A percentile compares a stretch with the other conserved stretches of the same genome.
These are phyloP conservation scores for Hypocryptadius cinnamomeus DNA, from an alignment of 2,113 vertebrate genomes.

Conservation along the genomic window DNA sequence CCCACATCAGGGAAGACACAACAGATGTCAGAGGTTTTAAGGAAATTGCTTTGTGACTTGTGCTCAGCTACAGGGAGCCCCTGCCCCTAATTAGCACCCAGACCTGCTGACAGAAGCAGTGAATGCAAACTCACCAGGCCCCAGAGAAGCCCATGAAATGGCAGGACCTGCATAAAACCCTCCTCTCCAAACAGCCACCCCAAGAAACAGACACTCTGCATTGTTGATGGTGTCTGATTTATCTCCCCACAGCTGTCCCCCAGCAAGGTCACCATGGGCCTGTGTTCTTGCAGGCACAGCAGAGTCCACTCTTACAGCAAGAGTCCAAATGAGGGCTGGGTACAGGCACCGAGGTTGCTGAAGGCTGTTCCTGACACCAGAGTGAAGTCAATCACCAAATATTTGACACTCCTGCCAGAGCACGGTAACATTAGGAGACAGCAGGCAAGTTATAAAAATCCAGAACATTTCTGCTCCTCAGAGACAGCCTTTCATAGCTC, in stretches of 20 bases:
- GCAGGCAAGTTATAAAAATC: neutral
- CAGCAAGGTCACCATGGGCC: neutral
- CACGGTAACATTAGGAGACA: neutral
- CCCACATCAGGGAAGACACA: neutral
- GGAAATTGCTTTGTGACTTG: neutral
- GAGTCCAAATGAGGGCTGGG: neutral
- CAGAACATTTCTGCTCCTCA: neutral
- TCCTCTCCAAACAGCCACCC: neutral
- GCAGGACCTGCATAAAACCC: neutral
- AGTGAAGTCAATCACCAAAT: neutral
- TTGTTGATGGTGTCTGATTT: neutral
- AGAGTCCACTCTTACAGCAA: neutral
- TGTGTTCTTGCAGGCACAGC: neutral
- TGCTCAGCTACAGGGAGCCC: neutral
- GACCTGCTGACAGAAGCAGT: neutral
- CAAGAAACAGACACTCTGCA: neutral
- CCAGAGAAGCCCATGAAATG: neutral
- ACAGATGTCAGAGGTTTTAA: neutral
- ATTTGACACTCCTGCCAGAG: neutral
- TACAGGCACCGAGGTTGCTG: neutral
- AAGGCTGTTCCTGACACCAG: neutral
- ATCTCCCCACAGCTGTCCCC: neutral
- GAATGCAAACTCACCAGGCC: neutral
- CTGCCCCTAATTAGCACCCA: neutral
- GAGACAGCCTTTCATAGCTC: neutral